phyloP scores from a whole-genome alignment of 2,797 vertebrate species.

The Pelodytes ibericus region DNA sequence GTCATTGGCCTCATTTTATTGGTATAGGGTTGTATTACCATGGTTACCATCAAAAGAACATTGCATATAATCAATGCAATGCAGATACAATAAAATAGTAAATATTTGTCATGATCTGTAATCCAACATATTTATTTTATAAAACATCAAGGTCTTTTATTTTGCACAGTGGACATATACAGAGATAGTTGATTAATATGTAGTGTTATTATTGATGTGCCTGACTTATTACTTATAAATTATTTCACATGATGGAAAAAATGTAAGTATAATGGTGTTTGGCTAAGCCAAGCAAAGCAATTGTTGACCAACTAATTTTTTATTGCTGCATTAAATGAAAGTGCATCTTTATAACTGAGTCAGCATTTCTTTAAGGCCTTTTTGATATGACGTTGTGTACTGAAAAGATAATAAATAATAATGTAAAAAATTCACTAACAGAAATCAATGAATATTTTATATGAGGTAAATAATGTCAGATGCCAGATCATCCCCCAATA shows the following conservation, averaged over 20 bases:
- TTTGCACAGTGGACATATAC: background rate
- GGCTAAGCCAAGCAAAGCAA: conserved; percentile 30
- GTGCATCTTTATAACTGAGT: conserved; percentile 12
- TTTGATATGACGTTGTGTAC: conserved; percentile 28
- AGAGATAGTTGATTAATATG: background rate
- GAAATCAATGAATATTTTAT: conserved; percentile 49
- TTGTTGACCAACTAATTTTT: conserved; percentile 30
- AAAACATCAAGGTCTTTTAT: background rate
- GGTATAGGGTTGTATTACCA: conserved; percentile 29
- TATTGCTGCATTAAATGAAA: conserved; percentile 29
- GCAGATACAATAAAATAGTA: background rate
- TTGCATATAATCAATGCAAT: background rate
- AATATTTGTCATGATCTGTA: background rate
- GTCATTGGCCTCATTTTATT: conserved; percentile 10
- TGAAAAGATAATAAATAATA: conserved; percentile 45
- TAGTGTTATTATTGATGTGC: conserved; percentile 3
- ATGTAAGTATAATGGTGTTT: background rate
- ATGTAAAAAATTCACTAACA: conserved; percentile 19
- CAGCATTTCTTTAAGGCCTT: conserved; percentile 32
- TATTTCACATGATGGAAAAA: conserved; percentile 17
- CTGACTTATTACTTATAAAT: conserved; percentile 28
- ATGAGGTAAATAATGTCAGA: conserved; percentile 23
- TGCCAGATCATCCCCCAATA: conserved; percentile 38
- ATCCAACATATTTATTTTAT: background rate
- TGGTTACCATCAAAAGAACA: conserved; percentile 20